Conservation (phyloP, 2,888 invertebrate species). For the Rotaria sp. region DNA sequence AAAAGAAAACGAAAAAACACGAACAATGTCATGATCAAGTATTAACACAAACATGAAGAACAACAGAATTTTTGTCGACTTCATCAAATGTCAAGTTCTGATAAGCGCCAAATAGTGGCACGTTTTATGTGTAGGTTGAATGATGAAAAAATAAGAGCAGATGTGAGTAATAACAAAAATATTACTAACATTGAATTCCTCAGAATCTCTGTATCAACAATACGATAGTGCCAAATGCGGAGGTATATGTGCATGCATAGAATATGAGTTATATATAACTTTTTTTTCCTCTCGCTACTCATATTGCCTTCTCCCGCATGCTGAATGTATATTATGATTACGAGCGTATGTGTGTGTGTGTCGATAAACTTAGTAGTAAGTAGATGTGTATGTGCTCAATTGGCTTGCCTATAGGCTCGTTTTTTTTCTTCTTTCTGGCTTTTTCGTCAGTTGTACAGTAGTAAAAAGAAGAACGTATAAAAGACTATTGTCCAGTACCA, state of each 20-base stretch:
- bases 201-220: neutral
- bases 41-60: neutral
- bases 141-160: neutral
- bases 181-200: neutral
- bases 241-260: neutral
- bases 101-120: neutral
- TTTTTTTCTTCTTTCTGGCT: neutral
- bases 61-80: neutral
- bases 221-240: neutral
- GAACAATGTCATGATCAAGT: neutral
- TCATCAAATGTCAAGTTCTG: slow-evolving; percentile 1
- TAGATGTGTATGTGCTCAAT: neutral
- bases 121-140: neutral
- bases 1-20: neutral
- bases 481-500: neutral
- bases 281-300: neutral
- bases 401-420: neutral
- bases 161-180: neutral
- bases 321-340: neutral
- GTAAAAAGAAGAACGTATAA: neutral
- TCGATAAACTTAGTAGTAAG: neutral
- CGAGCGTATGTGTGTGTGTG: neutral
- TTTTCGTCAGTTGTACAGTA: neutral
- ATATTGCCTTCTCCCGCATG: neutral
- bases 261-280: slow-evolving; percentile 5